Evolutionary conservation across 2,113 vertebrate genomes (phyloP).

Genomic region (Trinectes maculatus): DNA sequence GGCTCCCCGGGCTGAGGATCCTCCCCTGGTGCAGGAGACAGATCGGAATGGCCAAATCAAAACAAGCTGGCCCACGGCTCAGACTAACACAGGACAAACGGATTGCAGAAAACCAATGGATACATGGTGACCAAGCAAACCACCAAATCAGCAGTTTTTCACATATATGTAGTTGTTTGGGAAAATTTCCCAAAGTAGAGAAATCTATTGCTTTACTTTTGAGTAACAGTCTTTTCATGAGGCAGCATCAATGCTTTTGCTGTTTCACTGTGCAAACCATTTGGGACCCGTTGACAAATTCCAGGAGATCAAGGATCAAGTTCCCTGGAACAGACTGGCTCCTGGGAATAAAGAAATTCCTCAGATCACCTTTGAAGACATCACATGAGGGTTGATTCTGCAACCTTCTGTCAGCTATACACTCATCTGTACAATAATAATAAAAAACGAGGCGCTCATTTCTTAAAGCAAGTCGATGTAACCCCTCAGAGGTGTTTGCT

Average conservation of each 20-base stretch:
- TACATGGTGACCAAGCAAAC: constrained; percentile 62
- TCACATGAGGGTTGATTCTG: constrained; percentile 33
- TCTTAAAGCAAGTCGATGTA: constrained; percentile 47
- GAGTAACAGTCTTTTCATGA: constrained; percentile 25
- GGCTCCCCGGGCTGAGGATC: constrained; percentile 70
- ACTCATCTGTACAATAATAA: constrained; percentile 31
- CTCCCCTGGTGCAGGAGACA: constrained; percentile 58
- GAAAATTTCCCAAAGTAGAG: no score
- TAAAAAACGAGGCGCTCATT: constrained; percentile 46
- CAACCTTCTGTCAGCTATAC: constrained; percentile 27
- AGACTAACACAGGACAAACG: constrained; percentile 6
- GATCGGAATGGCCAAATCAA: constrained; percentile 34
- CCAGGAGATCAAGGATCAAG: constrained; percentile 24
- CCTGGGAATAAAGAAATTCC: constrained; percentile 45
- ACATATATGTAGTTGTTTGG: no score
- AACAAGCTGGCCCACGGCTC: neutral
- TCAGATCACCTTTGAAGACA: constrained; percentile 58
- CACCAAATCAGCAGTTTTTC: constrained; percentile 14
- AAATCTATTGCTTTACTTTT: neutral
- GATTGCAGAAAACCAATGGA: neutral
- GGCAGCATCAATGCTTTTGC: constrained; percentile 21
- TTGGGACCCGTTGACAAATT: constrained; percentile 41
- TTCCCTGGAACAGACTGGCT: constrained; percentile 22
- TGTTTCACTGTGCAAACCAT: constrained; percentile 30
- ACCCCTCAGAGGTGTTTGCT: constrained; percentile 65